Percentiles rank a stretch among this genome's conserved stretches.
These are phyloP conservation scores for Centrocercus urophasianus DNA, from an alignment of 2,113 vertebrate genomes.

Conservation along the genomic window DNA sequence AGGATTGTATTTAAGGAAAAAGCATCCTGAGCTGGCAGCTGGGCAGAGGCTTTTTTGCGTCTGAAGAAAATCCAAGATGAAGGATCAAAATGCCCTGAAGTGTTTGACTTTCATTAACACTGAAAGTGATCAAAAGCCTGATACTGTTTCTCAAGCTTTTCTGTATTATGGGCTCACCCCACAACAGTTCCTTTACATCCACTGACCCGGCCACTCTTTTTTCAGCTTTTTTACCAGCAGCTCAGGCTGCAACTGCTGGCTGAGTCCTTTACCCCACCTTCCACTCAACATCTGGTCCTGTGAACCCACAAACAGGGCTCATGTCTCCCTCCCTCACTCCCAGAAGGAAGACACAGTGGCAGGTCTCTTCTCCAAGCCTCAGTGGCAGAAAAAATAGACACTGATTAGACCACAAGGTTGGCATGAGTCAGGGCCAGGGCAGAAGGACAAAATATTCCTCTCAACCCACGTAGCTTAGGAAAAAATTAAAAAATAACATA, in stretches of 20 bases:
- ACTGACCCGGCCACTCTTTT: neutral
- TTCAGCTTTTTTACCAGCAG: fast-evolving
- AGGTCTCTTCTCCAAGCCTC: neutral
- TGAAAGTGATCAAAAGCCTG: neutral
- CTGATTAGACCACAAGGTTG: neutral
- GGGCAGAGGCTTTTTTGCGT: neutral
- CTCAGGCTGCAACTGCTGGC: neutral
- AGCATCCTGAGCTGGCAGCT: neutral
- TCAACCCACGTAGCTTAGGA: neutral
- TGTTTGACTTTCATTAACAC: neutral
- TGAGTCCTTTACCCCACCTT: fast-evolving
- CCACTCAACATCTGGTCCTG: neutral
- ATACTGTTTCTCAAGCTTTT: neutral
- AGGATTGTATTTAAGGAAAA: neutral
- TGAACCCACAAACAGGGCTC: neutral
- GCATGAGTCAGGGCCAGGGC: neutral
- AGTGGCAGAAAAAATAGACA: neutral
- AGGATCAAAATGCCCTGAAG: neutral
- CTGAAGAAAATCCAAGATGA: constrained; percentile 2
- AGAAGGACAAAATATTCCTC: neutral
- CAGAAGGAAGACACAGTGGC: neutral
- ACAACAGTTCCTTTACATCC: neutral
- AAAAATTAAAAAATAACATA: neutral
- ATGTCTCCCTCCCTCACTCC: fast-evolving
- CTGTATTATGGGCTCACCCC: neutral